Base-by-base conservation (phyloP, 1,140 invertebrate species). In the Drosophila subobscura region DNA sequence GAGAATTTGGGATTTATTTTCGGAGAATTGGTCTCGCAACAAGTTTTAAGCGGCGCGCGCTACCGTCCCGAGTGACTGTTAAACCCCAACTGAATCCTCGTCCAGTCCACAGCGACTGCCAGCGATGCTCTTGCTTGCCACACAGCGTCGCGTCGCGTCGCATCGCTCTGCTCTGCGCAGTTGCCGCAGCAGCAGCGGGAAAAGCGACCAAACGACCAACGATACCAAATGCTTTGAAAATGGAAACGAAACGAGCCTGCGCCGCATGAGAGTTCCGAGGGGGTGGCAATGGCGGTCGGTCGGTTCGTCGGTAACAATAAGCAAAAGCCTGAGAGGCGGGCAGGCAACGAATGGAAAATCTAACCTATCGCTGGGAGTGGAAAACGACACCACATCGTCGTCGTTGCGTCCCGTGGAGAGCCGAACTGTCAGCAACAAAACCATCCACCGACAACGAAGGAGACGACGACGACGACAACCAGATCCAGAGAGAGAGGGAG, bases 51-150 rank as follows among this genome's bases (percentile, higher is more conserved):
- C 89, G 89, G 63, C 79, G 72, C 76, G 79, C 83, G 78, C 72
- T 89, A 88, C 89, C 86, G 89, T 92, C 91, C 91, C 91, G 91
- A 91, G 91, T 92, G 91, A 72, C 91, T 90, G 90, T 91, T 79
- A 92, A 92, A 91, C 91, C 91, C 91, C 91, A 91, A 91, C 91
- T 92, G 91, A 91, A 91, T 85, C 81, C 81, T 79, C 79, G 77
- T 77, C 57, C 70, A 37, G 33, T 37, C 33, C 33, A 37, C 33
- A 37, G 33, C 33, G 33, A 71, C 73, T 77, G 70, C 77, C 72
- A 63, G 64, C 64, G 79, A 77, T 50, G 76, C 57, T 76, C 67
- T 77, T 72, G 76, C 67, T 37, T 37, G 33, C 33, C 10, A 37
- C 8, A 12, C 33, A 4, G 33, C 33, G 33, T 1, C 25, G 25